phyloP scores from a whole-genome alignment of 2,888 invertebrate genomes.

The Macrostomum cliftonense region DNA sequence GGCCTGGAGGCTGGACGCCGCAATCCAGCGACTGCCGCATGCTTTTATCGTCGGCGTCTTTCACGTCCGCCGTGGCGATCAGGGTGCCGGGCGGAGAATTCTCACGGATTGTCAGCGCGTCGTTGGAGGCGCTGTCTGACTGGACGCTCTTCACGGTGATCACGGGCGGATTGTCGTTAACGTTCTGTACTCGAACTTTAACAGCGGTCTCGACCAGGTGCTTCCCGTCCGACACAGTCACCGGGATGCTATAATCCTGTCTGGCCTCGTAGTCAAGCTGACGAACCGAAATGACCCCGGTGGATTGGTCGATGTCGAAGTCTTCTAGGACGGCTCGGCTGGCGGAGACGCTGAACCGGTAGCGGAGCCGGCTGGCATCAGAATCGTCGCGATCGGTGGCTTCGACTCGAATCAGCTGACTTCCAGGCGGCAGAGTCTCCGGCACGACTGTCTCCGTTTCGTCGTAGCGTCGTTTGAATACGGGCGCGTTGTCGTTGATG shows the following conservation, averaged over 20 bases:
- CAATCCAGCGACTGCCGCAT: conserved; percentile 4
- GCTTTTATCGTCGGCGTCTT: conserved; percentile 9
- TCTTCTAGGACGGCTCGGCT: not conserved
- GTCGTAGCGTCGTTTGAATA: not conserved
- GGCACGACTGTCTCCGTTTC: not conserved
- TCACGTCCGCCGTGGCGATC: conserved; percentile 9
- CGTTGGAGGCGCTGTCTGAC: not conserved
- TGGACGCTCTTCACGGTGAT: conserved; percentile 6
- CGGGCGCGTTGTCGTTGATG: conserved; percentile 7
- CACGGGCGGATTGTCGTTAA: conserved; percentile 11
- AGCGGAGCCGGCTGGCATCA: conserved; percentile 2
- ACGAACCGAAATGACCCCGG: conserved; percentile 3
- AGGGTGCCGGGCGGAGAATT: conserved; percentile 2
- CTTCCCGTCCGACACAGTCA: conserved; percentile 9
- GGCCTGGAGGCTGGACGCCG: conserved; percentile 1
- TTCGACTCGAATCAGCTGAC: not conserved
- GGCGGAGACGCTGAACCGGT: conserved; percentile 1
- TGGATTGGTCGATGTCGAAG: not conserved
- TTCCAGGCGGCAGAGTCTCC: conserved; percentile 6
- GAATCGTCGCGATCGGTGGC: conserved; percentile 6
- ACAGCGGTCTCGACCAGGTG: not conserved
- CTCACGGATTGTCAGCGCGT: conserved; percentile 1
- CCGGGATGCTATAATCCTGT: conserved; percentile 4
- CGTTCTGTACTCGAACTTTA: conserved; percentile 3
- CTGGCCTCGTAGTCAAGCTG: conserved; percentile 6